Evolutionary conservation across 1,140 invertebrate genomes (phyloP), one percentile per base, ranked within the genome.

Genomic region (Archivesica marissinica): DNA sequence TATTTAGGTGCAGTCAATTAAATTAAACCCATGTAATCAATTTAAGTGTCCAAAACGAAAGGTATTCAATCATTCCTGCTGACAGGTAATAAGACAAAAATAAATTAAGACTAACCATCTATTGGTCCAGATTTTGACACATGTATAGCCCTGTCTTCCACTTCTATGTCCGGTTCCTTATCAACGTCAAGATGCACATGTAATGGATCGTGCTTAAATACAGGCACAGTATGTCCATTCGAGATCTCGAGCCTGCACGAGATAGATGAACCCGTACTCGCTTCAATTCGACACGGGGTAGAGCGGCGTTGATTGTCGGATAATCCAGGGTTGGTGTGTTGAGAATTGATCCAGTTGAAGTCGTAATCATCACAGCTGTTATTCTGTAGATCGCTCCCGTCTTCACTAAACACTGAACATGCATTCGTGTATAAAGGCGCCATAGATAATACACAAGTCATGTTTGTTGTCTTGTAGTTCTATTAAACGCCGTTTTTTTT

Each of bases 291-390:
- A 25, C 66, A 70, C 39, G 66, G 11, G 1, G 39, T 41, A 1
- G 38, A 13, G 25, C 38, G 47, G 11, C 7, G 25, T 3, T 17
- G 38, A 47, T 9, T 70, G 7, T 25, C 38, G 7, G 66, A 70
- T 41, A 39, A 70, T 44, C 38, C 39, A 15, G 38, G 15, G 17
- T 38, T 23, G n/a, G 4, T 17, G 17, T 25, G 33, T n/a, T 41
- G 66, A 28, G 39, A 1, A 28, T 38, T 70, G 41, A 70, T 70
- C 66, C 66, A 70, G 11, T 70, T 70, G 47, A 70, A 70, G 11
- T 70, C 66, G 47, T 30, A 70, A 66, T 66, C 1, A 20, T 66
- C 61, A 66, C 61, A 66, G 39, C 23, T 66, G 17, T 66, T 66
- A 13, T 44, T 70, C 25, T 70, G 35, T 44, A 70, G 25, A 44